Evolutionary conservation across 1,140 invertebrate species (phyloP), one percentile per base, ranked within the genome.

Genomic region (Ceratitis capitata): DNA sequence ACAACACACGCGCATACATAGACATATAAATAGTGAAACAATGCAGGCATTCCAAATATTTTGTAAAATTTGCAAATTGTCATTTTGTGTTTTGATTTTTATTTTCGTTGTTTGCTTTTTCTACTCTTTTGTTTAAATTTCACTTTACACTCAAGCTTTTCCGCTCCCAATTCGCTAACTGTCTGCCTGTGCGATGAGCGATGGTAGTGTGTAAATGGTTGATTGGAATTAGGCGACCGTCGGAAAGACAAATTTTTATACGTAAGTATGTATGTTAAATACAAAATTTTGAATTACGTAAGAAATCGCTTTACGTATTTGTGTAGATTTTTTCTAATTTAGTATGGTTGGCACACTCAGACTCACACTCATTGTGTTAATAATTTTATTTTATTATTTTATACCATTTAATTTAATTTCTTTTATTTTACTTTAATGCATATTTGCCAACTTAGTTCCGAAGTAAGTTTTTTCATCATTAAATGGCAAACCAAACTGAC

Each of bases 1-100:
- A n/a, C n/a, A n/a, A n/a, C n/a, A n/a, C n/a, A n/a, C n/a, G n/a
- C n/a, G n/a, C n/a, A n/a, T n/a, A n/a, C n/a, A n/a, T n/a, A n/a
- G n/a, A n/a, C 23, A 14, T 10, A 58, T 6, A 6, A 6, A 58
- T 6, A 78, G 69, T 23, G 10, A 45, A 7, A 19, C n/a, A 23
- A 47, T 45, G 69, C 69, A 78, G 42, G 69, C 42, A 78, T 78
- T 78, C 69, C 69, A 78, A 78, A 78, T 78, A 78, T 78, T 78
- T 78, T 78, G 69, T 78, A 45, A 78, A 78, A 78, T 78, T 78
- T 78, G 69, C 69, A 78, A 78, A 78, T 45, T 45, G 69, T 78
- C 39, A 78, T 45, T 78, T 78, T 9, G 69, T 42, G 6, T 69
- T n/a, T 74, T 74, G 39, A 61, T 61, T 69, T 69, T 69, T 39